Evolutionary conservation across 2,888 invertebrate genomes (phyloP).

Genomic region (Didymodactylos carnosus): DNA sequence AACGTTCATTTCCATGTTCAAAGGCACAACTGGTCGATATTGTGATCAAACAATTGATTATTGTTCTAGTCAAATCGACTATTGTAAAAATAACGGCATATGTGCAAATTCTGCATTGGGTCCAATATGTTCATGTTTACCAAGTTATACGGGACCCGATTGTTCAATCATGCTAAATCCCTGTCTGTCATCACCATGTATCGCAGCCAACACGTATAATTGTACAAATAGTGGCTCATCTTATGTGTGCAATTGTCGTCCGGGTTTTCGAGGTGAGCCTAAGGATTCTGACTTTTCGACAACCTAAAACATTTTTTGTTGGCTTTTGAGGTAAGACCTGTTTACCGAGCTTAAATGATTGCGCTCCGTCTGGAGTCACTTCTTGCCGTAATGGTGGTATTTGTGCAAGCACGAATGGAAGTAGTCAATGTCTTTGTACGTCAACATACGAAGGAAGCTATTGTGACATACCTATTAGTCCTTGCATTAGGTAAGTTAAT

Average conservation of each 20-base stretch:
- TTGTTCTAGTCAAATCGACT: background rate
- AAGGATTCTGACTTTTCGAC: too few species aligned
- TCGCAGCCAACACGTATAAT: background rate
- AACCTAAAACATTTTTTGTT: background rate
- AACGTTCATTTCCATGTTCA: background rate
- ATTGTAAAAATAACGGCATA: conserved; percentile 4
- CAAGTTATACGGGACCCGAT: background rate
- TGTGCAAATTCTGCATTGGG: background rate
- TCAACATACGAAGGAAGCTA: background rate
- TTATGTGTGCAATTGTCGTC: conserved; percentile 3
- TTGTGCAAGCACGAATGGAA: background rate
- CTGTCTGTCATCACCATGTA: conserved; percentile 3
- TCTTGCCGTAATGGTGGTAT: conserved; percentile 12
- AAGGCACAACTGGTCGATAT: background rate
- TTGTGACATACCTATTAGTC: conserved; percentile 3
- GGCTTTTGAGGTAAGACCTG: background rate
- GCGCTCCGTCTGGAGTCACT: background rate
- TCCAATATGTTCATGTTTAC: background rate
- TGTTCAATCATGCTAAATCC: background rate
- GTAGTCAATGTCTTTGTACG: conserved; percentile 1
- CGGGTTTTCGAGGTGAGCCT: conserved; percentile 2
- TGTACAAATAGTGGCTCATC: conserved; percentile 3
- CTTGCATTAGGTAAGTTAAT: background rate
- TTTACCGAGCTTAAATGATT: background rate
- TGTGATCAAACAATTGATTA: conserved; percentile 1